phyloP scores from a whole-genome alignment of 2,113 vertebrate genomes.

The Anarrhichthys ocellatus region DNA sequence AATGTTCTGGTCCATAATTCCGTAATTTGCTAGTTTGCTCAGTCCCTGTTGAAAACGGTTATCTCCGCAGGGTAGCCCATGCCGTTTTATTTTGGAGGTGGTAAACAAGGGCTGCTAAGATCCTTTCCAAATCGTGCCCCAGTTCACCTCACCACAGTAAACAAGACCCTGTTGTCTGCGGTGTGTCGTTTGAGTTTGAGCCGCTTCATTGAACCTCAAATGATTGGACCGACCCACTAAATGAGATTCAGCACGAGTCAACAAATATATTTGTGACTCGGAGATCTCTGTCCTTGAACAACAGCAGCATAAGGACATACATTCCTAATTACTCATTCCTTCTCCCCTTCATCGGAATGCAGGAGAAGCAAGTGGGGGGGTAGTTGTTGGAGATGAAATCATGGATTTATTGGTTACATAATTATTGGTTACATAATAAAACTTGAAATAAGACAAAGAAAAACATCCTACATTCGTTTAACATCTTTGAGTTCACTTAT shows the following conservation, averaged over 20 bases:
- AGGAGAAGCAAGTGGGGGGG: not conserved
- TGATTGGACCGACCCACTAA: not conserved
- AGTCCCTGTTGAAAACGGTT: slow-evolving; percentile 30
- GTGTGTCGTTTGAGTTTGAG: slow-evolving; percentile 12
- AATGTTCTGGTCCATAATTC: slow-evolving; percentile 26
- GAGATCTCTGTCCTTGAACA: not conserved
- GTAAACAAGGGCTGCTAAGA: slow-evolving; percentile 32
- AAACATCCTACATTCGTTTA: not conserved
- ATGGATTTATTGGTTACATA: too few relatives aligned
- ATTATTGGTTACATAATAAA: not conserved
- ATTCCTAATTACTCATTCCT: not conserved
- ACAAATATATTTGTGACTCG: slow-evolving; percentile 9
- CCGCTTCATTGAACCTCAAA: slow-evolving; percentile 2
- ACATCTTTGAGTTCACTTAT: not conserved
- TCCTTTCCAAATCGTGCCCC: slow-evolving; percentile 22
- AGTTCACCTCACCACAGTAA: slow-evolving; percentile 10
- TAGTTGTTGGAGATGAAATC: not conserved
- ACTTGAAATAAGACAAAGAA: not conserved
- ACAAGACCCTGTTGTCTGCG: slow-evolving; percentile 14
- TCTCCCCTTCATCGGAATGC: not conserved
- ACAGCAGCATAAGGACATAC: not conserved
- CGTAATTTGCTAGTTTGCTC: slow-evolving; percentile 39
- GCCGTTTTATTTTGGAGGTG: slow-evolving; percentile 19
- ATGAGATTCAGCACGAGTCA: not conserved
- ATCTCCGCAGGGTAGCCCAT: slow-evolving; percentile 39